Conservation (phyloP, 2,888 invertebrate species). For the Herminia tarsipennalis region DNA sequence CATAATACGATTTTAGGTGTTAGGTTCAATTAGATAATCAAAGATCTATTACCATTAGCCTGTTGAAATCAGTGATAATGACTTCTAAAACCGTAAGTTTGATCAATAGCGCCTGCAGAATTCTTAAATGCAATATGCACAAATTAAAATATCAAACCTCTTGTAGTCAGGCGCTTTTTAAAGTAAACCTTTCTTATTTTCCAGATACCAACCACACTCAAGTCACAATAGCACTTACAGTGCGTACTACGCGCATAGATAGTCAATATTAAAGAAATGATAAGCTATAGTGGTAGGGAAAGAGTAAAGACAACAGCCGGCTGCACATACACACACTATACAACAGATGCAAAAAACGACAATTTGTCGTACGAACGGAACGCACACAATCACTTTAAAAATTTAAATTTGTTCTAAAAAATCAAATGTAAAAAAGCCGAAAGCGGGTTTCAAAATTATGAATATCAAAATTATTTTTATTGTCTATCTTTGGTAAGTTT, state of each 20-base stretch:
- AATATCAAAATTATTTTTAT: conserved; percentile 6
- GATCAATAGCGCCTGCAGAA: neutral
- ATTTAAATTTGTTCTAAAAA: conserved; percentile 8
- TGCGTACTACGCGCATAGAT: conserved; percentile 81
- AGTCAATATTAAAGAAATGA: conserved; percentile 38
- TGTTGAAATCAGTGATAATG: too few relatives aligned
- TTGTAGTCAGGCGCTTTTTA: neutral
- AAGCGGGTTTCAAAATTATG: neutral
- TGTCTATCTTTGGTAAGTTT: neutral
- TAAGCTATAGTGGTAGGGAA: conserved; percentile 25
- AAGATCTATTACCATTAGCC: neutral
- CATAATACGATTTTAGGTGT: neutral
- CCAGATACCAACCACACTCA: conserved; percentile 78
- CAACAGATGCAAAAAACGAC: conserved; percentile 17
- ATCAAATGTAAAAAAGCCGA: neutral
- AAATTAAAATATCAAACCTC: neutral
- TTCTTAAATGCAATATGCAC: conserved; percentile 4
- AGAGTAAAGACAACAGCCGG: conserved; percentile 46
- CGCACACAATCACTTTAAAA: neutral
- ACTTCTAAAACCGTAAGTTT: neutral
- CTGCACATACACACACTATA: conserved; percentile 22
- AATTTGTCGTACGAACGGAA: neutral
- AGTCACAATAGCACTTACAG: conserved; percentile 76
- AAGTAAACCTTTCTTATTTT: conserved; percentile 32
- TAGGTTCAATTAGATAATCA: too few relatives aligned